Evolutionary conservation across 23 tunicate genomes (phyloP).

Genomic region (Aplidium turbinatum): DNA sequence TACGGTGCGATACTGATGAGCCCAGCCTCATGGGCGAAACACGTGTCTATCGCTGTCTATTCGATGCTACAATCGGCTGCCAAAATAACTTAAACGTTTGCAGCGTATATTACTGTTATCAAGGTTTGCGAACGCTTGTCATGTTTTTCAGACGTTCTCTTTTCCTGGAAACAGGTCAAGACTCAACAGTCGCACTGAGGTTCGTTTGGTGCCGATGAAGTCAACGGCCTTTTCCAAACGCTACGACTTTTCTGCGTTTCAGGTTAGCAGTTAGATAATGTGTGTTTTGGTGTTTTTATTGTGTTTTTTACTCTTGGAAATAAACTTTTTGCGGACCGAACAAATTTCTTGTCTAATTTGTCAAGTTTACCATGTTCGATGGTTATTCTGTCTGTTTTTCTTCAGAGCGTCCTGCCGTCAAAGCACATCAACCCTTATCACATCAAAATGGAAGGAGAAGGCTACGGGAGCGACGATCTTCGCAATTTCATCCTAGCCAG

Average conservation of each 20-base stretch:
- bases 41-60: too few species aligned
- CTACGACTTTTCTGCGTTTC: constrained; percentile 61
- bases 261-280: constrained; percentile 12
- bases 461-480: constrained; percentile 95
- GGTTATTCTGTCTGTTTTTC: too few species aligned
- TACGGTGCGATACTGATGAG: too few species aligned
- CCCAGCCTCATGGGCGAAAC: too few species aligned
- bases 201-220: constrained; percentile 64
- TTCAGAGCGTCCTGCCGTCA: constrained; percentile 66
- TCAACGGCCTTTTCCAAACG: constrained; percentile 70
- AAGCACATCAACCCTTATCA: constrained; percentile 90
- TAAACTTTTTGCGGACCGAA: too few species aligned
- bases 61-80: too few species aligned
- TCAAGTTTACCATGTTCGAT: too few species aligned
- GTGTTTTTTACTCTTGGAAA: too few species aligned
- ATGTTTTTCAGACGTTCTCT: constrained; percentile 37
- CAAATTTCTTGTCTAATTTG: too few species aligned
- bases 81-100: too few species aligned
- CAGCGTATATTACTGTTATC: too few species aligned
- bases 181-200: constrained; percentile 57
- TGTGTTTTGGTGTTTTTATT: background rate
- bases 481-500: constrained; percentile 86
- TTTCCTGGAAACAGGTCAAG: constrained; percentile 32
- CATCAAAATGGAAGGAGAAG: constrained; percentile 98
- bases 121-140: too few species aligned